phyloP scores from a whole-genome alignment of 2,797 vertebrate species.

The Artibeus jamaicensis region DNA sequence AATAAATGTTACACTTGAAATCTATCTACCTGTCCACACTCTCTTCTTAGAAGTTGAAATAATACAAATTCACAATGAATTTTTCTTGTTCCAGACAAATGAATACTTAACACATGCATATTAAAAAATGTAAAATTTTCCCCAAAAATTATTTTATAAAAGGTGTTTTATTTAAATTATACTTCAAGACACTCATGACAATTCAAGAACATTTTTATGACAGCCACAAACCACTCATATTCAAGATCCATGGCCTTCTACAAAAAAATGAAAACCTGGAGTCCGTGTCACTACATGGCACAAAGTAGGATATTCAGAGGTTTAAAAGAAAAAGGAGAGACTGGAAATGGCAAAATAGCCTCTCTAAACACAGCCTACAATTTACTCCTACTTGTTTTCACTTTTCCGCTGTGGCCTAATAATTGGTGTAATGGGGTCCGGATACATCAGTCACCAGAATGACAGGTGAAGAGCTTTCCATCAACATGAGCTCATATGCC shows the following conservation, averaged over 20 bases:
- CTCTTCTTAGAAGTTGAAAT: slow-evolving; percentile 11
- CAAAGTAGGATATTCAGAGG: background rate
- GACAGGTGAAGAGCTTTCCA: background rate
- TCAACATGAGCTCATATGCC: background rate
- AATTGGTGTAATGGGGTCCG: background rate
- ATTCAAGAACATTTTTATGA: background rate
- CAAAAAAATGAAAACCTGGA: background rate
- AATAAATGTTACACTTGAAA: background rate
- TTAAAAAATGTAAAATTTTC: background rate
- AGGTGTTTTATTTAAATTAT: background rate
- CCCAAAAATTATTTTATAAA: background rate
- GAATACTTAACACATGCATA: background rate
- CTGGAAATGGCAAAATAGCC: background rate
- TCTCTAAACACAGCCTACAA: background rate
- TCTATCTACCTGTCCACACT: background rate
- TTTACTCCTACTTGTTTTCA: slow-evolving; percentile 16
- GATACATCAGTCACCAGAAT: background rate
- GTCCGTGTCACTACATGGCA: background rate
- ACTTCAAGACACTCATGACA: background rate
- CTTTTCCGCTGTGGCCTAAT: slow-evolving; percentile 19
- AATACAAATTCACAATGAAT: background rate
- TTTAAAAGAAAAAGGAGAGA: background rate
- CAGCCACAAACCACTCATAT: background rate
- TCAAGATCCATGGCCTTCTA: background rate
- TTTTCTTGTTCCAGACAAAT: background rate